Conservation (phyloP, 2,113 vertebrate genomes). For the Sialia sialis region DNA sequence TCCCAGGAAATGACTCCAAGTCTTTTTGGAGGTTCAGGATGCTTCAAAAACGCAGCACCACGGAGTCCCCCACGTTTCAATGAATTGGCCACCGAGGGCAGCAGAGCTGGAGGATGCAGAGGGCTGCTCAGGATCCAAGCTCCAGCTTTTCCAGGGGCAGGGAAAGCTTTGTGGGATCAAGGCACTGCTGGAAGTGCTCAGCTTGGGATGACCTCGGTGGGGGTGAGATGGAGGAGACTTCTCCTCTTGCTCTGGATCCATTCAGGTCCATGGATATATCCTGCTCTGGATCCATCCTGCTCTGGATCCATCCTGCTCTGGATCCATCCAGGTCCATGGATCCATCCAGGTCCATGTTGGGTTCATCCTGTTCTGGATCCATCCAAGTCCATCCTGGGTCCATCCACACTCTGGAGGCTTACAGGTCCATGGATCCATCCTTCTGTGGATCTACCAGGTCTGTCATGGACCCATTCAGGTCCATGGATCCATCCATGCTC, state of each 20-base stretch:
- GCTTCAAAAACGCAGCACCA: not conserved
- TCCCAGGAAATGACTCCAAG: not conserved
- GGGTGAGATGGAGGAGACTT: not conserved
- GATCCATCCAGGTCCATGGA: not conserved
- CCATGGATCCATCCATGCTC: not conserved
- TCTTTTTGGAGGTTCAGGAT: not conserved
- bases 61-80: accelerated
- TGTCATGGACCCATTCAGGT: not conserved
- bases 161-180: accelerated
- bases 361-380: not conserved
- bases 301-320: no score
- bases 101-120: not conserved
- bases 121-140: not conserved
- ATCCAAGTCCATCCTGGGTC: not conserved
- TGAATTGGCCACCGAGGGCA: accelerated
- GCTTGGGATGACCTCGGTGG: accelerated
- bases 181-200: not conserved
- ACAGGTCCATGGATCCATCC: no score
- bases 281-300: not conserved
- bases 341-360: not conserved
- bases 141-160: not conserved
- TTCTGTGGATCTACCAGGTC: no score
- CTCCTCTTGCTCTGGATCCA: not conserved
- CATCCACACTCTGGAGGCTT: no score
- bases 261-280: not conserved